Evolutionary conservation across 2,797 vertebrate genomes (phyloP).

Genomic region (Melopsittacus undulatus): DNA sequence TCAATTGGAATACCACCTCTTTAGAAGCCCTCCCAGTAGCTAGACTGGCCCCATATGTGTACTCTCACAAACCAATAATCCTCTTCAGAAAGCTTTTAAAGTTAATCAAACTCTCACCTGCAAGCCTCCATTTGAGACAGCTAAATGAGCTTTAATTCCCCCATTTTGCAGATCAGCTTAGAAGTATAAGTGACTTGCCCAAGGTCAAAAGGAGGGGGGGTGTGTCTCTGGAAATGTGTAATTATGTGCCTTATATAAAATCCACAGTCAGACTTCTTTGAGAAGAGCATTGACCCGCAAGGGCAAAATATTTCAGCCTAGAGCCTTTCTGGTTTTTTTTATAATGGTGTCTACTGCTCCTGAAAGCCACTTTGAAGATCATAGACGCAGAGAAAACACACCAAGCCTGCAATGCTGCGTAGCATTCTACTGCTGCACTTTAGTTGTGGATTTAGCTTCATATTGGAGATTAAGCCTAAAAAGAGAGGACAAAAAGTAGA

Average conservation of each 20-base stretch:
- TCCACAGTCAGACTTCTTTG: neutral
- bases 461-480: neutral
- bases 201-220: slow-evolving; percentile 11
- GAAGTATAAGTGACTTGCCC: neutral
- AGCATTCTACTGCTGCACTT: neutral
- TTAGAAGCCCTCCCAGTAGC: neutral
- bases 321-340: neutral
- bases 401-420: neutral
- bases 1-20: neutral
- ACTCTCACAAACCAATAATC: slow-evolving; percentile 10
- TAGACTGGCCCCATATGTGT: neutral
- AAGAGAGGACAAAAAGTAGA: neutral
- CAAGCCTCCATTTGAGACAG: slow-evolving; percentile 13
- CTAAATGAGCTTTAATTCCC: slow-evolving; percentile 44
- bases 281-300: neutral
- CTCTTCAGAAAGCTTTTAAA: neutral
- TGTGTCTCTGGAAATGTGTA: neutral
- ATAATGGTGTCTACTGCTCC: neutral
- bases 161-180: neutral
- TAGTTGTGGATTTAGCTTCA: neutral
- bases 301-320: neutral
- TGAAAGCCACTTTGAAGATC: neutral
- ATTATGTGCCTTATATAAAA: neutral
- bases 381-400: neutral
- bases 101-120: slow-evolving; percentile 49